Percentiles rank a stretch among this genome's conserved stretches.
Conservation (phyloP, 2,888 invertebrate species). For the Cryptosula pallasiana region DNA sequence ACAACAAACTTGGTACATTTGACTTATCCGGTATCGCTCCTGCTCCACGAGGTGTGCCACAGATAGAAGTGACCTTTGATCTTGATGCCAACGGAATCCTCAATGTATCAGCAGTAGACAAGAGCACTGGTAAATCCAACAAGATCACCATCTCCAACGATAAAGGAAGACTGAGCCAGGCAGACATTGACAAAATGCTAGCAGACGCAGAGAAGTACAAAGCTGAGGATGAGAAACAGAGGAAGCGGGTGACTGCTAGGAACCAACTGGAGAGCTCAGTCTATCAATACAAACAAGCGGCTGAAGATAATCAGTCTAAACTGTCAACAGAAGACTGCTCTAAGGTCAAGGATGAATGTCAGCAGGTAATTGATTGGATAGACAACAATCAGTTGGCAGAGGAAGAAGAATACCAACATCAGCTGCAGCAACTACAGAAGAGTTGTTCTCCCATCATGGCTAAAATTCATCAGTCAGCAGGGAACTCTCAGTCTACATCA, state of each 20-base stretch:
- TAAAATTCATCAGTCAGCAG: slow-evolving; percentile 37
- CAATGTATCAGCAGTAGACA: slow-evolving; percentile 59
- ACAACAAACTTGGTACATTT: too few species aligned
- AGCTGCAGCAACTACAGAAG: slow-evolving; percentile 68
- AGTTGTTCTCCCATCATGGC: slow-evolving; percentile 75
- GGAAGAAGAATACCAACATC: too few species aligned
- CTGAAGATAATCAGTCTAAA: slow-evolving; percentile 59
- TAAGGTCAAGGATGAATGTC: slow-evolving; percentile 57
- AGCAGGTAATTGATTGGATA: slow-evolving; percentile 70
- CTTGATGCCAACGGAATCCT: slow-evolving; percentile 81
- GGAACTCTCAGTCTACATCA: too few species aligned
- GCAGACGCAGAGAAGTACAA: slow-evolving; percentile 43
- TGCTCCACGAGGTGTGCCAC: too few species aligned
- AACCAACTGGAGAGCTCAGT: slow-evolving; percentile 44
- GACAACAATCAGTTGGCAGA: slow-evolving; percentile 72
- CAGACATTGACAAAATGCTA: slow-evolving; percentile 73
- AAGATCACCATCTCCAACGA: too few species aligned
- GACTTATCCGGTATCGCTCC: too few species aligned
- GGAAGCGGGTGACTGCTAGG: slow-evolving; percentile 36
- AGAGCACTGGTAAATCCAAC: too few species aligned
- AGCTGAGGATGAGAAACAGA: too few species aligned
- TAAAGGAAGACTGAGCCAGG: too few species aligned
- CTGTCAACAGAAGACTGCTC: slow-evolving; percentile 66
- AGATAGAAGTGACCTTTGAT: too few species aligned
- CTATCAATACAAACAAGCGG: slow-evolving; percentile 60